Evolutionary conservation across 2,113 vertebrate species (phyloP).

Genomic region (Tragulus kanchil): DNA sequence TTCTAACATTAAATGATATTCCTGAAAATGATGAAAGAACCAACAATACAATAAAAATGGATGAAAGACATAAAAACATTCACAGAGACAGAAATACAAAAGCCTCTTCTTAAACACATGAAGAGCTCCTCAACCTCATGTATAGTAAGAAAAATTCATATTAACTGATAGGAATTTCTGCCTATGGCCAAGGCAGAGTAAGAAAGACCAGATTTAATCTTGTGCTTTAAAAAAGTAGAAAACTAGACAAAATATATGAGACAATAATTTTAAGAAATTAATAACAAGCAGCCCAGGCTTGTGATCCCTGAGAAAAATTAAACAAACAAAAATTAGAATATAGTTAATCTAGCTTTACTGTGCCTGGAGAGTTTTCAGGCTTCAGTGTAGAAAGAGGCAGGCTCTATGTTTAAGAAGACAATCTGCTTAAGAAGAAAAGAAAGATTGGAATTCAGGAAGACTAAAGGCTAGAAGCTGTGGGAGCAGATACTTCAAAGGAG

Average conservation of each 20-base stretch:
- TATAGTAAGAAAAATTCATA: not conserved
- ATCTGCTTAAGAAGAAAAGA: not conserved
- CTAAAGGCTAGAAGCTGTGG: not conserved
- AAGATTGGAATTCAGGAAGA: not conserved
- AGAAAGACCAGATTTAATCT: not conserved
- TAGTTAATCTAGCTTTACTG: not conserved
- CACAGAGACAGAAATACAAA: conserved; percentile 6
- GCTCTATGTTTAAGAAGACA: not conserved
- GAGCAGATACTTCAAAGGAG: not conserved
- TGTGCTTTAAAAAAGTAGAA: not conserved
- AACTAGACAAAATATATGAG: not conserved
- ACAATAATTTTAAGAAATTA: not conserved
- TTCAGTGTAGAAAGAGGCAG: not conserved
- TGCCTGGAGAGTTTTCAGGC: not conserved
- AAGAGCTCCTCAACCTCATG: not conserved
- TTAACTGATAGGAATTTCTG: conserved; percentile 35
- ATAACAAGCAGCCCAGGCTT: not conserved
- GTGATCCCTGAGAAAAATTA: not conserved
- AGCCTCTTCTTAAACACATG: not conserved
- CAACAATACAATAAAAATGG: not conserved
- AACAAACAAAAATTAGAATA: not conserved
- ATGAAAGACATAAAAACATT: not conserved
- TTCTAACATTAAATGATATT: conserved; percentile 39
- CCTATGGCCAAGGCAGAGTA: not conserved
- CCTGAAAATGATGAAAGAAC: conserved; percentile 43